Conservation (phyloP, 2,113 vertebrate species). For the Salvelinus namaycush region DNA sequence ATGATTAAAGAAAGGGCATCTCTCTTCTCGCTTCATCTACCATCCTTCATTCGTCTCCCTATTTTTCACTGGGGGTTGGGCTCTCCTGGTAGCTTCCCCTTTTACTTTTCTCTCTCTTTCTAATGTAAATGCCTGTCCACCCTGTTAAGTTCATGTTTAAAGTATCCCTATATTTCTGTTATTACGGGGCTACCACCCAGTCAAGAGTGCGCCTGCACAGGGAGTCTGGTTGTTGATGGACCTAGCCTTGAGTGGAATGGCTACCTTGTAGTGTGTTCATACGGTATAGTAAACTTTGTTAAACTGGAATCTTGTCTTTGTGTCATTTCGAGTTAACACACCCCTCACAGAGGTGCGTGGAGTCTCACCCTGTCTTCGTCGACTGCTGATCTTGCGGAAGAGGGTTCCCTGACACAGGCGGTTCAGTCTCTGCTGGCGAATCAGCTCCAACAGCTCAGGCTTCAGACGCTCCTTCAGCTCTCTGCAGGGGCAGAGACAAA, state of each 20-base stretch:
- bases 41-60: no score
- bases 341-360: not conserved
- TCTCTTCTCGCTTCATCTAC: no score
- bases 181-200: no score
- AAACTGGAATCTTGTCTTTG: no score
- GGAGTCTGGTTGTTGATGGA: no score
- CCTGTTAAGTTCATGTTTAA: no score
- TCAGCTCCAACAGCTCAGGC: slow-evolving; percentile 88
- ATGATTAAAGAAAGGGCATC: not conserved
- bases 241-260: no score
- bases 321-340: no score
- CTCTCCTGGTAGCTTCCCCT: slow-evolving; percentile 81
- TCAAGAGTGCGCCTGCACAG: no score
- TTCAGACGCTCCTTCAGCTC: slow-evolving; percentile 91
- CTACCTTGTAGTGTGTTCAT: no score
- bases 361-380: slow-evolving; percentile 86
- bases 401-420: slow-evolving; percentile 90
- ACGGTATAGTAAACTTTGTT: no score
- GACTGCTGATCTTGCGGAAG: slow-evolving; percentile 95
- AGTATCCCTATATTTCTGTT: no score
- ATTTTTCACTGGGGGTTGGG: slow-evolving; percentile 76
- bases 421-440: slow-evolving; percentile 92
- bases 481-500: slow-evolving; percentile 62
- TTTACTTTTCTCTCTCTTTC: not conserved
- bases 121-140: not conserved